phyloP scores from a whole-genome alignment of 2,888 invertebrate genomes.

The Rotaria sp. region DNA sequence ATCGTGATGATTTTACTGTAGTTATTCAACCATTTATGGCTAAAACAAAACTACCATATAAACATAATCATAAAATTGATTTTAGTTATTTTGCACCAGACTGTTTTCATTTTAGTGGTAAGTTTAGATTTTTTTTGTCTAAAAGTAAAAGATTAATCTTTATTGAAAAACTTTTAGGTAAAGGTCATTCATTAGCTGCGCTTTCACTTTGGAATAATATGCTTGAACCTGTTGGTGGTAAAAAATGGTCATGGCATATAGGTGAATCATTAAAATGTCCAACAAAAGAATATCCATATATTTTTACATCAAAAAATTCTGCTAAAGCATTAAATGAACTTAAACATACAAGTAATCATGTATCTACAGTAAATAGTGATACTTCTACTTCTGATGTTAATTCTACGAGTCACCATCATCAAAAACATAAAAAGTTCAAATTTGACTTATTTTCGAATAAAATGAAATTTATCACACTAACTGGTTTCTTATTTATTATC shows the following conservation, averaged over 20 bases:
- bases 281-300: slow-evolving; percentile 50
- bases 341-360: not conserved
- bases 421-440: not conserved
- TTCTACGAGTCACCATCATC: not conserved
- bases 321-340: not conserved
- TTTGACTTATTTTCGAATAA: not conserved
- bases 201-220: slow-evolving; percentile 51
- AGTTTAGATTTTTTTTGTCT: slow-evolving; percentile 42
- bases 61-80: slow-evolving; percentile 44
- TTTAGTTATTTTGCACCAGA: slow-evolving; percentile 50
- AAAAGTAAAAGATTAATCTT: too few species aligned
- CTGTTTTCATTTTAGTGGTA: slow-evolving; percentile 51
- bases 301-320: slow-evolving; percentile 34
- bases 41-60: slow-evolving; percentile 45
- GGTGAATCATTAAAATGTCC: slow-evolving; percentile 42
- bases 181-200: slow-evolving; percentile 43
- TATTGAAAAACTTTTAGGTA: not conserved
- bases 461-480: not conserved
- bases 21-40: slow-evolving; percentile 50
- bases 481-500: not conserved
- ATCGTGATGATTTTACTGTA: slow-evolving; percentile 51
- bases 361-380: not conserved
- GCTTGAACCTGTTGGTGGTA: slow-evolving; percentile 45
- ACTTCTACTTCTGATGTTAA: not conserved
- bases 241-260: slow-evolving; percentile 40